Evolutionary conservation across 1,140 invertebrate genomes (phyloP).

Genomic region (Pseudomyrmex sp.): DNA sequence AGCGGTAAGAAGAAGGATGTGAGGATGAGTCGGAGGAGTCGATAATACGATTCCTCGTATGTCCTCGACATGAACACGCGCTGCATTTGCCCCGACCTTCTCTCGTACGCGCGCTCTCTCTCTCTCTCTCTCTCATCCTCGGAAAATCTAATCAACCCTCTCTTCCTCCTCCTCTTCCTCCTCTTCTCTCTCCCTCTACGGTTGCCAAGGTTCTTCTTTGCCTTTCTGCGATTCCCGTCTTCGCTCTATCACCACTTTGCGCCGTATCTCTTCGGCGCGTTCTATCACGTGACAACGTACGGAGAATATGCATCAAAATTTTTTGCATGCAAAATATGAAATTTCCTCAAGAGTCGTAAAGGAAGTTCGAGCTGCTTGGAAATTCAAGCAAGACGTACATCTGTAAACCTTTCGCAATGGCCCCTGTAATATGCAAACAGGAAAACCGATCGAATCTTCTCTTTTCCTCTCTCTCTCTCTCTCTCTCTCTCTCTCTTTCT

Average conservation of each 20-base stretch:
- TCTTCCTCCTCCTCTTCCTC: not conserved
- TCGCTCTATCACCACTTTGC: conserved; percentile 13
- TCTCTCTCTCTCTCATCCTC: not conserved
- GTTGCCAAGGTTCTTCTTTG: conserved; percentile 17
- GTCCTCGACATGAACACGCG: conserved; percentile 59
- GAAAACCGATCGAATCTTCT: not conserved
- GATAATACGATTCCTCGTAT: conserved; percentile 64
- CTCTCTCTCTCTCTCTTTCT: too few relatives aligned
- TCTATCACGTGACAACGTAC: not conserved
- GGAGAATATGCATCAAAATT: not conserved
- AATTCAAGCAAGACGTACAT: not conserved
- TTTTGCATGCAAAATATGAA: not conserved
- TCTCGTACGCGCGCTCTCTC: not conserved
- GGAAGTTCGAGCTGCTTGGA: not conserved
- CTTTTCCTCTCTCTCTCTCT: too few relatives aligned
- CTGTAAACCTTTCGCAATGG: too few relatives aligned
- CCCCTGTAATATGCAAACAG: not conserved
- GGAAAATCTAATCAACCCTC: conserved; percentile 64
- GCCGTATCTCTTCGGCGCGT: not conserved
- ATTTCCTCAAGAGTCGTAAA: not conserved
- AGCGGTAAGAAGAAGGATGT: conserved; percentile 17
- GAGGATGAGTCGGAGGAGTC: conserved; percentile 20
- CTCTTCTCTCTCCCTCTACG: too few relatives aligned
- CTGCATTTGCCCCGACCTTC: conserved; percentile 53
- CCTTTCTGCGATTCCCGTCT: conserved; percentile 8